Conservation (phyloP, 1,140 invertebrate genomes). For the Drosophila subpulchrella region DNA sequence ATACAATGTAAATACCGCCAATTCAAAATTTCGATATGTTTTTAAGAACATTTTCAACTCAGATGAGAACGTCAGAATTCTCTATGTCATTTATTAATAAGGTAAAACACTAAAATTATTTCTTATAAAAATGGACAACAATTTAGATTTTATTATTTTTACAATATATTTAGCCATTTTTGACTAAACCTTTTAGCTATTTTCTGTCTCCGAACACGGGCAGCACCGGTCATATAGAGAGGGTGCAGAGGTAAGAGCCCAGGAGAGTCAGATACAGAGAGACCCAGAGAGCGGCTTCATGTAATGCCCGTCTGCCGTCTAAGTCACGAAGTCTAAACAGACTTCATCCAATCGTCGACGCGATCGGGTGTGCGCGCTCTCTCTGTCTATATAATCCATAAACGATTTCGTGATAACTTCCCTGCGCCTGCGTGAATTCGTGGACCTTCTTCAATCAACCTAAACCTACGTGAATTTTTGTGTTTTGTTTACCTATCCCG, state of each 20-base stretch:
- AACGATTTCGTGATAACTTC: slow-evolving; percentile 25
- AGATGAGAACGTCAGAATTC: no score
- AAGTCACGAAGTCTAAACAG: slow-evolving; percentile 55
- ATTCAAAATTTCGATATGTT: no score
- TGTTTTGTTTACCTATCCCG: slow-evolving; percentile 46
- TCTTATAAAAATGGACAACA: no score
- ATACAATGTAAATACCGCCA: no score
- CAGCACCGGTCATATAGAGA: neutral
- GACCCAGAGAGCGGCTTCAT: slow-evolving; percentile 21
- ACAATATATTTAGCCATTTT: neutral
- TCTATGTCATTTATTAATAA: no score
- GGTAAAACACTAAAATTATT: no score
- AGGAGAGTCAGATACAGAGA: neutral
- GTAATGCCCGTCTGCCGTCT: slow-evolving; percentile 26
- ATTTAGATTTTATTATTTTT: no score
- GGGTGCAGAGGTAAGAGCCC: slow-evolving; percentile 5
- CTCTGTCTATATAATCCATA: neutral
- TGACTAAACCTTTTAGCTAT: neutral
- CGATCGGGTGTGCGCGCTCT: slow-evolving; percentile 23
- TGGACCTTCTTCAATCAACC: slow-evolving; percentile 35
- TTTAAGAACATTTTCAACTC: no score
- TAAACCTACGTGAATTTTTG: slow-evolving; percentile 18
- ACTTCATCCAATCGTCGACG: slow-evolving; percentile 51
- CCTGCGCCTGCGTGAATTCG: slow-evolving; percentile 5
- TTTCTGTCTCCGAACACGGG: no score